Percentiles rank a stretch among this genome's conserved stretches.
phyloP scores from a whole-genome alignment of 2,888 invertebrate genomes.

The Phyllotreta cruciferae region DNA sequence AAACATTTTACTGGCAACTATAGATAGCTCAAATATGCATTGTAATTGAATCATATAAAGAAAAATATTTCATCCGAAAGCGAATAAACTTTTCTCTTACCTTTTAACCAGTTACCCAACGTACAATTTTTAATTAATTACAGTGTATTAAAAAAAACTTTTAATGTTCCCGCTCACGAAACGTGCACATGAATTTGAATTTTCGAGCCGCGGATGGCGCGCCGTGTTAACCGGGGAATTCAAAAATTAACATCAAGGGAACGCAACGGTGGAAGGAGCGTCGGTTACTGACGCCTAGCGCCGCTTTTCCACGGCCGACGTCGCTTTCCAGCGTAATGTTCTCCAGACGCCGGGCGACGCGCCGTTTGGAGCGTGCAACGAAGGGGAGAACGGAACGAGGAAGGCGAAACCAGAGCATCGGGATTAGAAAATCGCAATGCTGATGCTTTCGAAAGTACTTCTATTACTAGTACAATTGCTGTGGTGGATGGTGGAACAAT shows the following conservation, averaged over 20 bases:
- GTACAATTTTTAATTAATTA: not conserved
- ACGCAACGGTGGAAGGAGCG: constrained; percentile 43
- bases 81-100: no score
- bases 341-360: constrained; percentile 41
- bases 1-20: no score
- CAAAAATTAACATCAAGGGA: constrained; percentile 42
- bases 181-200: constrained; percentile 3
- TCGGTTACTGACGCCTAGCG: constrained; percentile 55
- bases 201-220: constrained; percentile 22
- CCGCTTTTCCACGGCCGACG: constrained; percentile 52
- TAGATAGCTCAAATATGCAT: no score
- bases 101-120: no score
- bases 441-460: no score
- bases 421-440: not conserved
- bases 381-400: not conserved
- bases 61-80: no score
- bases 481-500: no score
- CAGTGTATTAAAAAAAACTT: not conserved
- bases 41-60: no score
- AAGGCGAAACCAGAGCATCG: constrained; percentile 1
- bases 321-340: constrained; percentile 48
- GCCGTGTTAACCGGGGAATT: constrained; percentile 26
- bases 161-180: constrained; percentile 5
- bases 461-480: no score
- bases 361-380: constrained; percentile 9